Evolutionary conservation across 35 echinoderm and acorn worm species (phyloP), one percentile per base, ranked within the genome.

Genomic region (Strongylocentrotus purpuratus): DNA sequence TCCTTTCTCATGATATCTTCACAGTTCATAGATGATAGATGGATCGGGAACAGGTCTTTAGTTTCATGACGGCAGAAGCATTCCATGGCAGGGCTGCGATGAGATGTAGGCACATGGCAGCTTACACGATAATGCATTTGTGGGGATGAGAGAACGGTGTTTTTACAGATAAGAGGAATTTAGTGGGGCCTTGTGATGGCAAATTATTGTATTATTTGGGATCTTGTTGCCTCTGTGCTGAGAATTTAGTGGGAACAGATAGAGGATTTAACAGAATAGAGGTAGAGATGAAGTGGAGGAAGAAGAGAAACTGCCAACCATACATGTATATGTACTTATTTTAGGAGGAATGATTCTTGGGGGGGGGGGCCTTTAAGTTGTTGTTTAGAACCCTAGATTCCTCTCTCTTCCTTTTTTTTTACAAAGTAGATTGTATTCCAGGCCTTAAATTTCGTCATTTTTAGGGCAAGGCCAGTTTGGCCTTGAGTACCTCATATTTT

Each of bases 11-110:
- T 46, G 87, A 89, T 89, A 89, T 46, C 87, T 46, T 46, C 45
- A 89, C 87, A 89, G 87, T 46, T 46, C 32, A 46, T 22, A 89
- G 87, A 89, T 89, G 87, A 89, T 45, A 89, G 87, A 89, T 89
- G 33, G 32, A 45, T 46, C 9, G 87, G 87, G 87, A 89, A 89
- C 87, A 89, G 87, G 87, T 89, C 87, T 89, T 89, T 89, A 46
- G 33, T 89, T 89, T 46, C 87, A 45, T 89, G 33, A 28, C 13
- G 87, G 31, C 3, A 0, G 87, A 32, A 15, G 87, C 33, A 89
- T 45, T 89, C 33, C 87, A 28, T 78, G 4, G 45, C 87, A 89
- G 45, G 45, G 32, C 87, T 25, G 45, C 45, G 87, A 89, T 89
- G 87, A 89, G 87, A 89, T 89, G 45, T 46, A 35, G 87, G 87